Percentiles rank a stretch among this genome's conserved stretches.
These are phyloP conservation scores for Nannoperca obscura DNA, from an alignment of 2,797 vertebrate species.

Conservation along the genomic window DNA sequence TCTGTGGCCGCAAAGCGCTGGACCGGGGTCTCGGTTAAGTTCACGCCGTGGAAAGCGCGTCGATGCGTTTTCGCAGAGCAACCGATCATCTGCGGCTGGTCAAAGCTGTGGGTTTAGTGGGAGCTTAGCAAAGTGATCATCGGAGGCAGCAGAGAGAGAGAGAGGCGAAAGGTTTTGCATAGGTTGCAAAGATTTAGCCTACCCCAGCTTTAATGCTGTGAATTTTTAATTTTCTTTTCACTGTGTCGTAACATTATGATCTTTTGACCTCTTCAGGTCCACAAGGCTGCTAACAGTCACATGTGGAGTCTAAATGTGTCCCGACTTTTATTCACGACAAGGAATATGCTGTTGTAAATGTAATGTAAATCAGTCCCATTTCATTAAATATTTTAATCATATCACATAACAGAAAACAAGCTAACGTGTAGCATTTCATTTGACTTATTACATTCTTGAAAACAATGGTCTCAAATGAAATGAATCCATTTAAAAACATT, in stretches of 20 bases:
- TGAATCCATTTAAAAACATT: not conserved
- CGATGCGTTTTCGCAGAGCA: no score
- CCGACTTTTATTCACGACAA: constrained; percentile 3
- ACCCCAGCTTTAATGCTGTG: no score
- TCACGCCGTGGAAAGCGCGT: no score
- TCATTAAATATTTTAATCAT: constrained; percentile 5
- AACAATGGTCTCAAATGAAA: not conserved
- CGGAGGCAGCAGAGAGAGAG: no score
- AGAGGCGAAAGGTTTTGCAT: no score
- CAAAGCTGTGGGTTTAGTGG: no score
- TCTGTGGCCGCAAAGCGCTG: no score
- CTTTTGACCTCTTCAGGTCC: constrained; percentile 30
- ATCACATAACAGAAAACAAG: not conserved
- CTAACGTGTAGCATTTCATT: not conserved
- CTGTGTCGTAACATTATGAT: constrained; percentile 39
- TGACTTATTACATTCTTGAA: not conserved
- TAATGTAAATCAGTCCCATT: not conserved
- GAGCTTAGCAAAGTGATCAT: no score
- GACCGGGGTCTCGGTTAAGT: no score
- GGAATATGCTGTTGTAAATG: not conserved
- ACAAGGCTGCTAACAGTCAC: constrained; percentile 24
- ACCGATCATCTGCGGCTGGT: no score
- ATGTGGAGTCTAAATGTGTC: constrained; percentile 20
- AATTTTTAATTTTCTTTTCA: constrained; percentile 33
- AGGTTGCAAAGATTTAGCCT: no score